These are phyloP conservation scores for Lepidurus apus DNA, from an alignment of 1,140 invertebrate species.

Conservation along the genomic window DNA sequence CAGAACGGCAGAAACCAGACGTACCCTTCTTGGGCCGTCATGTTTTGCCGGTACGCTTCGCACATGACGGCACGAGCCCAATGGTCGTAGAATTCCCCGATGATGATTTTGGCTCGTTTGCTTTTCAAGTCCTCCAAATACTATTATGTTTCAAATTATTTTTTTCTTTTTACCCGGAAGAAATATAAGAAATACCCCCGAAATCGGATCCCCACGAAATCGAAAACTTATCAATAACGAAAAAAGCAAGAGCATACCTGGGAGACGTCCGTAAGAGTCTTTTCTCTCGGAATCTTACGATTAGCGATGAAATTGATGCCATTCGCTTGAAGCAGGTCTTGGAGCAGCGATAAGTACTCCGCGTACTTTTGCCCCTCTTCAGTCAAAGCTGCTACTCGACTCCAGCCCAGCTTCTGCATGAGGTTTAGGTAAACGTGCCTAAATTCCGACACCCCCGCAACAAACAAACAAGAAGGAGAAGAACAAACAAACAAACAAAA, in stretches of 20 bases:
- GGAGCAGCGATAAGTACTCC: slow-evolving; percentile 67
- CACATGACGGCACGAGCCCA: slow-evolving; percentile 66
- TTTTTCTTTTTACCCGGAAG: too few relatives aligned
- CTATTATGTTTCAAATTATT: slow-evolving; percentile 49
- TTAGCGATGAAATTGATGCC: slow-evolving; percentile 63
- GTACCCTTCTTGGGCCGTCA: slow-evolving; percentile 55
- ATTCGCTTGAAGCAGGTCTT: slow-evolving; percentile 56
- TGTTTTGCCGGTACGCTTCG: slow-evolving; percentile 62
- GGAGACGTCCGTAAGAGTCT: slow-evolving; percentile 45
- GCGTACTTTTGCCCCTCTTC: slow-evolving; percentile 75
- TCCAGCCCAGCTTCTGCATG: slow-evolving; percentile 62
- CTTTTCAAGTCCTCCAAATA: slow-evolving; percentile 62
- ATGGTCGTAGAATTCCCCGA: slow-evolving; percentile 67
- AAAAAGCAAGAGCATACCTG: slow-evolving; percentile 43
- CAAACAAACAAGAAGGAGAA: too few relatives aligned
- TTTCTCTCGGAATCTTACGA: slow-evolving; percentile 59
- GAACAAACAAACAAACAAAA: too few relatives aligned
- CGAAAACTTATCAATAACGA: background rate
- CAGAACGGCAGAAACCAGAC: slow-evolving; percentile 74
- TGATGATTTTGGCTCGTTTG: slow-evolving; percentile 63
- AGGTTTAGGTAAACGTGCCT: slow-evolving; percentile 62
- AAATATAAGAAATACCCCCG: too few relatives aligned
- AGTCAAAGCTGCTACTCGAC: slow-evolving; percentile 63
- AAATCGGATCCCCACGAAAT: background rate
- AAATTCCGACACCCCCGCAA: too few relatives aligned